Evolutionary conservation across 2,797 vertebrate genomes (phyloP).

Genomic region (Arnoldichthys spilopterus): DNA sequence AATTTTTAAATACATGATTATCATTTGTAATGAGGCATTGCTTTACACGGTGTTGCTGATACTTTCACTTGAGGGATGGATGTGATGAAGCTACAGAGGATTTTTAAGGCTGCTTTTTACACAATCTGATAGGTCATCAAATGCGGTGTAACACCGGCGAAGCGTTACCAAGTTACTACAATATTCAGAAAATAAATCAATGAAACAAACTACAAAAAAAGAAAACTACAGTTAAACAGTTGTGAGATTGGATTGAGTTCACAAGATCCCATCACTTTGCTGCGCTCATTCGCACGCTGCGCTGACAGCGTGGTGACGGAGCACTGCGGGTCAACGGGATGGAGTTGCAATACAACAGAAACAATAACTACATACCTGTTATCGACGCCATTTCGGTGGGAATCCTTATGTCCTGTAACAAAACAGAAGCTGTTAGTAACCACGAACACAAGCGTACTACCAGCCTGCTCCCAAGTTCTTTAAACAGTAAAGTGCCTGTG

Average conservation of each 20-base stretch:
- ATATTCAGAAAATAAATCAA: neutral
- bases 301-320: neutral
- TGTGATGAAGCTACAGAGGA: too few species aligned
- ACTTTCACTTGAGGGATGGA: too few species aligned
- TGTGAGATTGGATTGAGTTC: too few species aligned
- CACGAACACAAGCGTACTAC: neutral
- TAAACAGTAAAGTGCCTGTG: neutral
- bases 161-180: neutral
- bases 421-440: neutral
- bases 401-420: conserved; percentile 45
- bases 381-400: conserved; percentile 43
- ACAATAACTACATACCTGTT: conserved; percentile 36
- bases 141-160: neutral
- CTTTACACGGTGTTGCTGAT: too few species aligned
- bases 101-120: too few species aligned
- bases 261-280: too few species aligned
- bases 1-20: too few species aligned
- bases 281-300: neutral
- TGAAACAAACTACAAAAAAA: neutral
- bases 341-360: neutral
- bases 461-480: neutral
- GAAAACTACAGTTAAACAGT: neutral
- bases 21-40: too few species aligned
- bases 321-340: too few species aligned
- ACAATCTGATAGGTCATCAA: too few species aligned